These are phyloP conservation scores for Scolanthus callimorphus DNA, from an alignment of 92 coral and sea anemone species.

Conservation along the genomic window DNA sequence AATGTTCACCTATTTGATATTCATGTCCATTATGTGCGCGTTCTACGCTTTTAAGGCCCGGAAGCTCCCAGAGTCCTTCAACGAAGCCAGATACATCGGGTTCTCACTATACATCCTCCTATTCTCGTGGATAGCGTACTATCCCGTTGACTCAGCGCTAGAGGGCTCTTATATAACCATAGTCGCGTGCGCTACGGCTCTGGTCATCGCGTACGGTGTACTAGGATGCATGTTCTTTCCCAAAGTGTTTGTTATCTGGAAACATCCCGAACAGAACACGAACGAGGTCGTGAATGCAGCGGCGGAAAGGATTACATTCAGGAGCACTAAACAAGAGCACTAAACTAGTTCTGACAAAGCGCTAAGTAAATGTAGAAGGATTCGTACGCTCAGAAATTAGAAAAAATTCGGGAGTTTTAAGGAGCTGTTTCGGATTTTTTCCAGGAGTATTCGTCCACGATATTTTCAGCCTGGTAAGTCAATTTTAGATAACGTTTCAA, in stretches of 20 bases:
- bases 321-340: slow-evolving; percentile 41
- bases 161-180: slow-evolving; percentile 43
- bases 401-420: too few relatives aligned
- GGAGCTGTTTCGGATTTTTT: too few relatives aligned
- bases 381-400: too few relatives aligned
- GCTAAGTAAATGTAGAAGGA: too few relatives aligned
- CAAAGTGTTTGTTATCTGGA: slow-evolving; percentile 30
- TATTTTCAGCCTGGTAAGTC: slow-evolving; percentile 34
- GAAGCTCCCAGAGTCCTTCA: slow-evolving; percentile 38
- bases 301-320: slow-evolving; percentile 1
- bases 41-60: slow-evolving; percentile 47
- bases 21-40: slow-evolving; percentile 29
- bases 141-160: slow-evolving; percentile 28
- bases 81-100: slow-evolving; percentile 44
- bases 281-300: slow-evolving; percentile 17
- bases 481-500: slow-evolving; percentile 35
- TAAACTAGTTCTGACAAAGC: slow-evolving; percentile 45
- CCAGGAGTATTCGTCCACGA: slow-evolving; percentile 28
- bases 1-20: slow-evolving; percentile 27
- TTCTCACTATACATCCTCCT: slow-evolving; percentile 39
- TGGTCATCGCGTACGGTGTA: slow-evolving; percentile 29
- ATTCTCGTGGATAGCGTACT: slow-evolving; percentile 38
- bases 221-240: slow-evolving; percentile 31
- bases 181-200: slow-evolving; percentile 36
- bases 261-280: slow-evolving; percentile 42